A percentile compares a stretch with the other conserved stretches of the same genome.
Conservation (phyloP, 2,113 vertebrate genomes). For the Origma solitaria region DNA sequence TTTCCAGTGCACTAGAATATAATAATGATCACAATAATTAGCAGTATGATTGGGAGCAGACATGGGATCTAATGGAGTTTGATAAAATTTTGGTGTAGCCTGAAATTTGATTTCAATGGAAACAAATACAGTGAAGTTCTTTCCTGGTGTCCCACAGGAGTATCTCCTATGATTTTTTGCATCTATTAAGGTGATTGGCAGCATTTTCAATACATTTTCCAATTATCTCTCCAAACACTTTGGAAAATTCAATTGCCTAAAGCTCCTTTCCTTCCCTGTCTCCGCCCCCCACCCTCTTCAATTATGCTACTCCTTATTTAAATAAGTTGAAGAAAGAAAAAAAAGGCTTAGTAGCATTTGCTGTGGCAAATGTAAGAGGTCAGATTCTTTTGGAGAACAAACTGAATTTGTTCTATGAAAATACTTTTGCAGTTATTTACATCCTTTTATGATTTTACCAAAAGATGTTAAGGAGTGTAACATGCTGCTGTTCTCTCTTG, state of each 20-base stretch:
- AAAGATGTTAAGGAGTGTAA: background rate
- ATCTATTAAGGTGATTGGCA: slow-evolving; percentile 52
- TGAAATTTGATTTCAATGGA: background rate
- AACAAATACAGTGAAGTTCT: background rate
- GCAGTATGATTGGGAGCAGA: background rate
- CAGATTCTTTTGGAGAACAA: background rate
- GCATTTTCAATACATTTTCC: slow-evolving; percentile 50
- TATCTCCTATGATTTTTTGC: slow-evolving; percentile 37
- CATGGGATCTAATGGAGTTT: background rate
- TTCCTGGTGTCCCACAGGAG: background rate
- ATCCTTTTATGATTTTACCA: background rate
- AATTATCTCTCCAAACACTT: slow-evolving; percentile 34
- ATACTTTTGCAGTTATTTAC: background rate
- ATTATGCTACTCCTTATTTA: background rate
- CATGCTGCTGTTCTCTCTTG: background rate
- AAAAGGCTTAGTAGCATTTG: background rate
- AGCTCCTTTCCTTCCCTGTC: background rate
- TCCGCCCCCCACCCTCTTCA: background rate
- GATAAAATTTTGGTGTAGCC: background rate
- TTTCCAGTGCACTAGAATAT: background rate
- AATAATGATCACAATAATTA: background rate
- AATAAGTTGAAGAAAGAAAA: background rate
- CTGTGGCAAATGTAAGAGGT: background rate
- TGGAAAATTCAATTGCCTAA: slow-evolving; percentile 20
- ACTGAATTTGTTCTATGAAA: background rate